Evolutionary conservation across 2,797 vertebrate species (phyloP).

Genomic region (Apodemus agrarius): DNA sequence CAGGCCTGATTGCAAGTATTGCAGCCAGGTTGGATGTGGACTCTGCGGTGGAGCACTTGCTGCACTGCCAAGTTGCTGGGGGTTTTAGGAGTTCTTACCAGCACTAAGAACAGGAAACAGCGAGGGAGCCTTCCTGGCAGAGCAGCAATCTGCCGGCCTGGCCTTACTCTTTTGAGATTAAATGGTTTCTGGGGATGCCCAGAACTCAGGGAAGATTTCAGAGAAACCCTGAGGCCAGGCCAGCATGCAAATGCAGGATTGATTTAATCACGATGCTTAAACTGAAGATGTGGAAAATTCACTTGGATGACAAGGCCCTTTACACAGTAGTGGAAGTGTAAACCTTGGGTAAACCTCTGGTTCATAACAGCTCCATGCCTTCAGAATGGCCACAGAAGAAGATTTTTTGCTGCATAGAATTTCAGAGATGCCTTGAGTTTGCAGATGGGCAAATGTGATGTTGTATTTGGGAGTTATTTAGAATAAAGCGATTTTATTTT

Average conservation of each 20-base stretch:
- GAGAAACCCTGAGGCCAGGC: constrained; percentile 93
- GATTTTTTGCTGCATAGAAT: not conserved
- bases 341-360: not conserved
- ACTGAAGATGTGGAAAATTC: constrained; percentile 60
- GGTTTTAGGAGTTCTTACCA: constrained; percentile 87
- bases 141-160: constrained; percentile 81
- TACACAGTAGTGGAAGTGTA: constrained; percentile 27
- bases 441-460: not conserved
- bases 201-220: constrained; percentile 95
- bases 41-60: constrained; percentile 92
- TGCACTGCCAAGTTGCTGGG: constrained; percentile 94
- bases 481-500: not conserved
- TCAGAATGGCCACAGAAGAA: not conserved
- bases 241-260: constrained; percentile 85
- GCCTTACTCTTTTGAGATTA: constrained; percentile 94
- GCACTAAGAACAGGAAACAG: constrained; percentile 89
- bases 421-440: not conserved
- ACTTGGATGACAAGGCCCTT: constrained; percentile 46
- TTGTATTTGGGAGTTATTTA: constrained; percentile 38
- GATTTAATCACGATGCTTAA: constrained; percentile 73
- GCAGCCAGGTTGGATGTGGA: constrained; percentile 93
- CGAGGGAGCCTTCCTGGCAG: constrained; percentile 82
- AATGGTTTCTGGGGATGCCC: constrained; percentile 94
- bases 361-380: not conserved
- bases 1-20: constrained; percentile 94